These are phyloP conservation scores for Polia nebulosa DNA, from an alignment of 2,888 invertebrate genomes.

Conservation along the genomic window DNA sequence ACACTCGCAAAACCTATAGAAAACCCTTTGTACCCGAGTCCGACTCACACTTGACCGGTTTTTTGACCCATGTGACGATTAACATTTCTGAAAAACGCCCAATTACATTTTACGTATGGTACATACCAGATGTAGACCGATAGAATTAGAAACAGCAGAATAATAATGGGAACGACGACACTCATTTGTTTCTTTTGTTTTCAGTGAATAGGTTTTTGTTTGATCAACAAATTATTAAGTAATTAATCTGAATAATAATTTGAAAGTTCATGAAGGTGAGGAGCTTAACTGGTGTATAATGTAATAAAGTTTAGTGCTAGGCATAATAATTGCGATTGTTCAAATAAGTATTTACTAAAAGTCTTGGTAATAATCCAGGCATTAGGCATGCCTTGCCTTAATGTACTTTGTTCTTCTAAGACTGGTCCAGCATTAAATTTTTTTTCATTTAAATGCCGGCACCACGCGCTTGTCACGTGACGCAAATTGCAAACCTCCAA, in stretches of 20 bases:
- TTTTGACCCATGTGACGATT: background rate
- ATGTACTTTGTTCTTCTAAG: conserved; percentile 44
- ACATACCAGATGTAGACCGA: background rate
- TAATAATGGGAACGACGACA: conserved; percentile 12
- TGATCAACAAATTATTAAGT: conserved; percentile 44
- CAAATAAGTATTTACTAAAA: background rate
- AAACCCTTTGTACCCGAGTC: background rate
- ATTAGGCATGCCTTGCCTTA: conserved; percentile 55
- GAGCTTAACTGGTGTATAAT: conserved; percentile 45
- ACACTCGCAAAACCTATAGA: background rate
- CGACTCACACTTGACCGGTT: background rate
- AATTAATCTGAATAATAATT: conserved; percentile 34
- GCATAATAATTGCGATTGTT: conserved; percentile 6
- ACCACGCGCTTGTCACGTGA: background rate
- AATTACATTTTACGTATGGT: background rate
- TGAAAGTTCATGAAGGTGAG: conserved; percentile 64
- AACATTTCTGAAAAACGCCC: conserved; percentile 15
- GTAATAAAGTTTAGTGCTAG: conserved; percentile 42
- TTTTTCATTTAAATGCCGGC: conserved; percentile 3
- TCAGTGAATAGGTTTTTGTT: conserved; percentile 73
- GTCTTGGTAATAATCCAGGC: conserved; percentile 25
- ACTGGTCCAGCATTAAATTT: conserved; percentile 29
- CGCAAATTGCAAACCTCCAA: background rate
- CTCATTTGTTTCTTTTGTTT: conserved; percentile 69
- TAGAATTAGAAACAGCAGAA: conserved; percentile 5